phyloP scores from a whole-genome alignment of 2,888 invertebrate genomes.

The Tenthredo livida region DNA sequence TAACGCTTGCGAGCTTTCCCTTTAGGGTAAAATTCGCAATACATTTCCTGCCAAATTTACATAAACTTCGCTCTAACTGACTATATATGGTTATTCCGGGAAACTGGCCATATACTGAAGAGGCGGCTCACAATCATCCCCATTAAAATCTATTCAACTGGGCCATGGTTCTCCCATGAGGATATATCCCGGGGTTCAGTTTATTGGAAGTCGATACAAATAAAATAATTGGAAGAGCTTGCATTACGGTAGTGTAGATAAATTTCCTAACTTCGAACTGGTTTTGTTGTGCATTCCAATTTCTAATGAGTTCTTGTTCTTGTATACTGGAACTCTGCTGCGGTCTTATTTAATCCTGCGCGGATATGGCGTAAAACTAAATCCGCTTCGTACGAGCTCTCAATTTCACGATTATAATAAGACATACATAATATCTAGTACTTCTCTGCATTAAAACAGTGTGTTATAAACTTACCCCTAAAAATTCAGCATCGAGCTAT shows the following conservation, averaged over 20 bases:
- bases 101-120: neutral
- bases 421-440: neutral
- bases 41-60: constrained; percentile 16
- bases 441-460: neutral
- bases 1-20: neutral
- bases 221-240: constrained; percentile 22
- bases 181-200: constrained; percentile 4
- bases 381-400: neutral
- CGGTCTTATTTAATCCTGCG: neutral
- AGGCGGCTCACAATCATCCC: neutral
- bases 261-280: neutral
- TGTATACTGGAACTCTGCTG: neutral
- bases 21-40: neutral
- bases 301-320: constrained; percentile 10
- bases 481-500: neutral
- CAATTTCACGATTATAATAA: neutral
- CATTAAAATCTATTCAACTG: constrained; percentile 23
- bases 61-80: neutral
- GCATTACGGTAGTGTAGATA: constrained; percentile 11
- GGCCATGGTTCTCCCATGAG: constrained; percentile 4
- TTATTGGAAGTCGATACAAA: constrained; percentile 26
- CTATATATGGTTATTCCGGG: neutral
- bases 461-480: neutral
- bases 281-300: neutral
- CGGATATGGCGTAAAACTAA: neutral